phyloP scores from a whole-genome alignment of 2,888 invertebrate species.

The Amphipoea oculea region DNA sequence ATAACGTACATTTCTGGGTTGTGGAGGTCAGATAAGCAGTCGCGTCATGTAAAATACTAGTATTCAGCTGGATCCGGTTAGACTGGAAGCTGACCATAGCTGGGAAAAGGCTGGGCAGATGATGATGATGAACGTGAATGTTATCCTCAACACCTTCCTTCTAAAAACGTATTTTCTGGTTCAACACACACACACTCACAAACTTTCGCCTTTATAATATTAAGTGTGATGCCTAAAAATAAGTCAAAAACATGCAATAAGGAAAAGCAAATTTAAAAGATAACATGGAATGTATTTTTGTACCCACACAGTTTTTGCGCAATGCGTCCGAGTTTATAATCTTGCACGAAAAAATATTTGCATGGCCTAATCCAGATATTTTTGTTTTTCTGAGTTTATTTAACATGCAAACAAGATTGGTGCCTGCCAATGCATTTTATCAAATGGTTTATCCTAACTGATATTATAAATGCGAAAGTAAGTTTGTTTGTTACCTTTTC shows the following conservation, averaged over 20 bases:
- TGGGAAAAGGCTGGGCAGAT: neutral
- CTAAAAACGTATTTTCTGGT: neutral
- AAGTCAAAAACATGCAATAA: neutral
- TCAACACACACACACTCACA: neutral
- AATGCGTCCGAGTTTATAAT: neutral
- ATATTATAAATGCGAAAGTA: too few species aligned
- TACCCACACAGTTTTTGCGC: neutral
- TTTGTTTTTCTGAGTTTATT: neutral
- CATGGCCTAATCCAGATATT: neutral
- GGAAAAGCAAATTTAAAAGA: neutral
- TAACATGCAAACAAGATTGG: too few species aligned
- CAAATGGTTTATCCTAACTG: neutral
- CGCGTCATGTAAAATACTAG: neutral
- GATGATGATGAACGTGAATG: neutral
- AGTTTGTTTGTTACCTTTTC: too few species aligned
- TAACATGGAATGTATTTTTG: neutral
- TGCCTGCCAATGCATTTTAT: neutral
- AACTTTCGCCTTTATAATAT: too few species aligned
- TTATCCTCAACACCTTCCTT: neutral
- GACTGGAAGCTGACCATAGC: neutral
- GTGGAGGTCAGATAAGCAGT: neutral
- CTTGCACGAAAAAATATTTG: slow-evolving; percentile 11
- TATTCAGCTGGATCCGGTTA: neutral
- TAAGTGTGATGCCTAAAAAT: neutral
- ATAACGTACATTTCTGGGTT: neutral